Evolutionary conservation across 2,113 vertebrate species (phyloP).

Genomic region (Scartelaos histophorus): DNA sequence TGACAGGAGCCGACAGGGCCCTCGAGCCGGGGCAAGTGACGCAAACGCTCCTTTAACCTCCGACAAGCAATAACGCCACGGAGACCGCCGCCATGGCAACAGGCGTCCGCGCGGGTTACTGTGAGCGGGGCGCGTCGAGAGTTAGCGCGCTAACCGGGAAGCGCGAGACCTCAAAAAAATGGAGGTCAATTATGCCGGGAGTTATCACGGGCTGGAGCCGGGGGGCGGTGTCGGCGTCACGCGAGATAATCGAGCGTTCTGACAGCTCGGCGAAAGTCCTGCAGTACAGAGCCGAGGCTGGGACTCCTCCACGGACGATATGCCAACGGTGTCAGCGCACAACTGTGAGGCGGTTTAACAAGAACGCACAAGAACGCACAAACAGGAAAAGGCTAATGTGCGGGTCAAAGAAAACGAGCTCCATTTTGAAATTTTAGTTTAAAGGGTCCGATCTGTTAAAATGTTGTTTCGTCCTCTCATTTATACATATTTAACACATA

Average conservation of each 20-base stretch:
- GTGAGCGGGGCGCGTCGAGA: conserved; percentile 29
- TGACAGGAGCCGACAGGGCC: conserved; percentile 23
- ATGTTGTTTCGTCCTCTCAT: conserved; percentile 46
- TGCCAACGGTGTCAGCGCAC: conserved; percentile 52
- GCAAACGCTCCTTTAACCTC: conserved; percentile 45
- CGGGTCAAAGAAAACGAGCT: conserved; percentile 52
- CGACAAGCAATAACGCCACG: conserved; percentile 54
- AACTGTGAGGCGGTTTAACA: conserved; percentile 44
- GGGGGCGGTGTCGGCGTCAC: conserved; percentile 46
- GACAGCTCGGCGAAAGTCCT: conserved; percentile 58
- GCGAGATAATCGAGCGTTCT: conserved; percentile 53
- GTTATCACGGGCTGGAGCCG: conserved; percentile 45
- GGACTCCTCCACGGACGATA: conserved; percentile 50
- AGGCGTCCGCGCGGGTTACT: conserved; percentile 46
- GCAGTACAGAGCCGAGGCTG: conserved; percentile 31
- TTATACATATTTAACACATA: conserved; percentile 31
- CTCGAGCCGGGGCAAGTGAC: conserved; percentile 55
- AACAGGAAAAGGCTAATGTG: conserved; percentile 11
- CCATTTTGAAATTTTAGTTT: conserved; percentile 36
- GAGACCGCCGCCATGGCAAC: conserved; percentile 57
- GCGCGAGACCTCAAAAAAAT: conserved; percentile 57
- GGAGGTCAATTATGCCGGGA: conserved; percentile 64
- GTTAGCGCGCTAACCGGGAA: conserved; percentile 30
- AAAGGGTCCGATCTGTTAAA: conserved; percentile 46
- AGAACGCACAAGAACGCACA: neutral